These are phyloP conservation scores for Dendrolimus houi DNA, from an alignment of 2,888 invertebrate species.

Conservation along the genomic window DNA sequence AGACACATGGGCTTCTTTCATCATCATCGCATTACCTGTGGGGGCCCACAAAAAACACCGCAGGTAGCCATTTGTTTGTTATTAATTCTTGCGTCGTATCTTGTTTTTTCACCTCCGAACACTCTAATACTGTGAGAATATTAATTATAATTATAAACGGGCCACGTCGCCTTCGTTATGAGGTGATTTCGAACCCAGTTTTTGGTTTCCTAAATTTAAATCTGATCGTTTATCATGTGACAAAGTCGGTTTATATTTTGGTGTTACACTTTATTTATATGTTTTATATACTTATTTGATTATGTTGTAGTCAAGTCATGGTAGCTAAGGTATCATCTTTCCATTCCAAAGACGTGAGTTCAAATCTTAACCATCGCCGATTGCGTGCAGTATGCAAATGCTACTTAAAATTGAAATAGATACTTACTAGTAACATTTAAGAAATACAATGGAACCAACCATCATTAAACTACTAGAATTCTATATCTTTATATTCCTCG, in stretches of 20 bases:
- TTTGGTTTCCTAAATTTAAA: conserved; percentile 66
- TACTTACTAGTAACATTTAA: no score
- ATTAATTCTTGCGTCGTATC: conserved; percentile 75
- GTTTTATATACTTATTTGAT: no score
- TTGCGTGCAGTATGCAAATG: no score
- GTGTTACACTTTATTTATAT: conserved; percentile 42
- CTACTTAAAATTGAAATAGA: no score
- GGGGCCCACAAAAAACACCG: conserved; percentile 69
- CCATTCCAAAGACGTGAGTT: no score
- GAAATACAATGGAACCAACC: no score
- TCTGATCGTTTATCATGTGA: conserved; percentile 74
- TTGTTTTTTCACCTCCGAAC: conserved; percentile 59
- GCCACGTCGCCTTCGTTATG: conserved; percentile 61
- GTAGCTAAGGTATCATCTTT: no score
- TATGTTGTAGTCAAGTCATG: no score
- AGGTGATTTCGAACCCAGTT: conserved; percentile 53
- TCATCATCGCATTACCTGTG: conserved; percentile 66
- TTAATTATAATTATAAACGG: conserved; percentile 77
- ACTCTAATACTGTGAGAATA: conserved; percentile 74
- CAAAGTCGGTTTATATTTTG: conserved; percentile 66
- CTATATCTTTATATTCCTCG: no score
- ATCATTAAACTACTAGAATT: no score
- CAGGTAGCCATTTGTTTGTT: conserved; percentile 78
- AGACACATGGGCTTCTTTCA: conserved; percentile 70
- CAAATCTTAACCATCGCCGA: no score